Conservation (phyloP, 2,888 invertebrate genomes). For the Sericinus montela region DNA sequence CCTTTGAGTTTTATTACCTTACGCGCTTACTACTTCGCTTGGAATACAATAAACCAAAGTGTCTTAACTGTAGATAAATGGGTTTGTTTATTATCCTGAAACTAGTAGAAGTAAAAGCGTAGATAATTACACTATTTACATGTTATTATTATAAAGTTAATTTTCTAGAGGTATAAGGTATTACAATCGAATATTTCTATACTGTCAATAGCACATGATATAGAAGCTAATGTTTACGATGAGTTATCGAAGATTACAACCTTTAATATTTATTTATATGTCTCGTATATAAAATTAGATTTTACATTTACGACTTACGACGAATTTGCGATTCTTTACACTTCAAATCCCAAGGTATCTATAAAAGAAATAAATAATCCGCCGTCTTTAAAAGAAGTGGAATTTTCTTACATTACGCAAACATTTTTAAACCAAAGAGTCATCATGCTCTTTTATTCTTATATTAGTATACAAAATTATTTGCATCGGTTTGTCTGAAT, state of each 20-base stretch:
- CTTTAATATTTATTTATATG: too few relatives aligned
- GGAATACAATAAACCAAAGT: neutral
- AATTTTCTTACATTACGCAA: conserved; percentile 5
- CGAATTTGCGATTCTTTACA: neutral
- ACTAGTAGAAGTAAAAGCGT: neutral
- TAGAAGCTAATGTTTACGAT: too few relatives aligned
- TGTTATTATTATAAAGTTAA: too few relatives aligned
- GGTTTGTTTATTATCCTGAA: neutral
- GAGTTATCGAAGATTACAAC: too few relatives aligned
- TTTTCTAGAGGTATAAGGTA: too few relatives aligned
- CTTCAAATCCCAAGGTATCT: conserved; percentile 1
- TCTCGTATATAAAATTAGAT: too few relatives aligned
- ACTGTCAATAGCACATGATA: too few relatives aligned
- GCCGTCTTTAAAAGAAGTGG: conserved; percentile 1
- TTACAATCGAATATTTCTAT: too few relatives aligned
- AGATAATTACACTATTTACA: too few relatives aligned
- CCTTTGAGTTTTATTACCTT: conserved; percentile 8
- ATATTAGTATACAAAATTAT: too few relatives aligned
- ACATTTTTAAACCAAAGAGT: conserved; percentile 14
- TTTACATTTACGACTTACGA: neutral
- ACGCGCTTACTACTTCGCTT: neutral
- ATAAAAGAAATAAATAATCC: conserved; percentile 5
- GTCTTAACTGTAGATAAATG: conserved; percentile 3
- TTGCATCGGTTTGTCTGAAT: too few relatives aligned
- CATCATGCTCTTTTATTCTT: neutral